Evolutionary conservation across 92 coral and sea anemone genomes (phyloP).

Genomic region (Siderastrea radians): DNA sequence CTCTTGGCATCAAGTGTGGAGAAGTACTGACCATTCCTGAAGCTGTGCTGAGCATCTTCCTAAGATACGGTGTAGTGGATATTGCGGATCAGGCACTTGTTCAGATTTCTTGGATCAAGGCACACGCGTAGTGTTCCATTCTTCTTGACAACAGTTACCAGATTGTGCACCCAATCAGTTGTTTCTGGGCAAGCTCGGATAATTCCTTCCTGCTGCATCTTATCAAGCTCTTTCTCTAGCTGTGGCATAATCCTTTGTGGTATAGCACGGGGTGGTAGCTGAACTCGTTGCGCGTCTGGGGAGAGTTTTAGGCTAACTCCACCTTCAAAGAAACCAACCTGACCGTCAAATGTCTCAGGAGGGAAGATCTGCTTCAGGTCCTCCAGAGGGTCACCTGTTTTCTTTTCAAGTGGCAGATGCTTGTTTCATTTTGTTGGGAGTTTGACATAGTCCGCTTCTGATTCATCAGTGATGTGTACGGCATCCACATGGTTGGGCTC

Average conservation of each 20-base stretch:
- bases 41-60: no score
- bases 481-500: slow-evolving; percentile 67
- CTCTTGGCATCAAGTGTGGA: slow-evolving; percentile 78
- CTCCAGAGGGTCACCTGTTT: slow-evolving; percentile 73
- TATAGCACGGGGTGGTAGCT: slow-evolving; percentile 75
- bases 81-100: slow-evolving; percentile 64
- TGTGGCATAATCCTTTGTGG: slow-evolving; percentile 76
- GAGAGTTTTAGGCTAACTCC: no score
- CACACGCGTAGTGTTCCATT: slow-evolving; percentile 70
- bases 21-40: no score
- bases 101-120: slow-evolving; percentile 72
- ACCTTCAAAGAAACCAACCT: no score
- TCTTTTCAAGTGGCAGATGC: slow-evolving; percentile 76
- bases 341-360: no score
- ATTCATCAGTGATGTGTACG: no score
- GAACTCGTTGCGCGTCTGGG: no score
- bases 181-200: slow-evolving; percentile 83
- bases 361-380: no score
- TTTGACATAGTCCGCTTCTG: slow-evolving; percentile 63
- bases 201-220: slow-evolving; percentile 80
- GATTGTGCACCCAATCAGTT: slow-evolving; percentile 81
- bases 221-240: slow-evolving; percentile 76
- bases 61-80: no score
- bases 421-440: slow-evolving; percentile 73
- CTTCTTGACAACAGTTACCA: slow-evolving; percentile 73